Conservation (phyloP, 2,888 invertebrate species). For the Hyposoter didymator region DNA sequence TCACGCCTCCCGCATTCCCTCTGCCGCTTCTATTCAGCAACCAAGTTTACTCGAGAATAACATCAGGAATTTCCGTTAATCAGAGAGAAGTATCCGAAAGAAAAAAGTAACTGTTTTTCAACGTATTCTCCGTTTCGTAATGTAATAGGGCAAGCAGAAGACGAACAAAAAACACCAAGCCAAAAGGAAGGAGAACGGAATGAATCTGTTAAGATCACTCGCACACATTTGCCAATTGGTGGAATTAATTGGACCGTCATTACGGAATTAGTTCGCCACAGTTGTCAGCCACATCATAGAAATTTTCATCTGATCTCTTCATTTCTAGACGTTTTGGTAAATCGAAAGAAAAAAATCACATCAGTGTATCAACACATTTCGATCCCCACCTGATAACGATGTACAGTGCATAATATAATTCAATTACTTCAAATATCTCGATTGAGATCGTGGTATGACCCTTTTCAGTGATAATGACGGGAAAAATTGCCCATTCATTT, state of each 20-base stretch:
- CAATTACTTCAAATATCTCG: too few species aligned
- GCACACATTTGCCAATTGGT: not conserved
- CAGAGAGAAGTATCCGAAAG: conserved; percentile 33
- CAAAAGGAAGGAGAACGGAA: conserved; percentile 45
- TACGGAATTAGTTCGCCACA: conserved; percentile 43
- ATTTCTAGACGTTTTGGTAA: not conserved
- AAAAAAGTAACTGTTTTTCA: conserved; percentile 16
- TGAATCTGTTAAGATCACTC: conserved; percentile 33
- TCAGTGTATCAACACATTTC: too few species aligned
- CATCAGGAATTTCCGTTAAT: conserved; percentile 48
- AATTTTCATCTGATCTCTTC: not conserved
- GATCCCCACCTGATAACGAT: too few species aligned
- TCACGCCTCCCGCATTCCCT: not conserved
- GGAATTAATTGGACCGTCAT: conserved; percentile 48
- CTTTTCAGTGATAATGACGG: too few species aligned
- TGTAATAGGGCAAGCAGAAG: too few species aligned
- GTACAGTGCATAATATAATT: too few species aligned
- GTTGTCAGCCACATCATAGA: conserved; percentile 27
- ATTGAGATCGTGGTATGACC: too few species aligned
- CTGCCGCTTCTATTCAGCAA: not conserved
- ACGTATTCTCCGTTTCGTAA: not conserved
- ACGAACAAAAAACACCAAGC: conserved; percentile 20
- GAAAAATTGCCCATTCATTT: not conserved
- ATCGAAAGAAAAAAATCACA: too few species aligned
- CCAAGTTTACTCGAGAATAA: conserved; percentile 52